These are phyloP conservation scores for Amorpha juglandis DNA, from an alignment of 2,888 invertebrate species.

Conservation along the genomic window DNA sequence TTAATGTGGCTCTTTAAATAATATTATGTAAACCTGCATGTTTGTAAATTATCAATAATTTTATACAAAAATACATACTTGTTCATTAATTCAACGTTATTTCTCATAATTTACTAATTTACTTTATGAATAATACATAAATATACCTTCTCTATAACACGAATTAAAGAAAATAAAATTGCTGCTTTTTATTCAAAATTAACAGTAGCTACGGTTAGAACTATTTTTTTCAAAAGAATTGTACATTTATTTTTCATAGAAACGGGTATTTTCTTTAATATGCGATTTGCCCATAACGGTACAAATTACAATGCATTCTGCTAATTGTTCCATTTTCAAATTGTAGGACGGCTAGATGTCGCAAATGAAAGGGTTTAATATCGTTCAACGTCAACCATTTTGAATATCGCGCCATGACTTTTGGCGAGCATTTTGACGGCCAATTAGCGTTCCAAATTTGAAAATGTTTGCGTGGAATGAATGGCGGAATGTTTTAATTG, in stretches of 20 bases:
- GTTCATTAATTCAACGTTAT: no score
- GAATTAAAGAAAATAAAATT: not conserved
- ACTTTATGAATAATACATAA: no score
- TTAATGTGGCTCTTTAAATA: no score
- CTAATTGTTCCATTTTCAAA: constrained; percentile 51
- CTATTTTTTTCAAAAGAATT: not conserved
- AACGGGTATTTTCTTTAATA: not conserved
- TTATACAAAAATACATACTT: no score
- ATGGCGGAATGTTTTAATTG: constrained; percentile 44
- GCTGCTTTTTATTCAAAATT: not conserved
- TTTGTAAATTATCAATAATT: no score
- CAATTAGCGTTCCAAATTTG: constrained; percentile 58
- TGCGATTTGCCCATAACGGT: constrained; percentile 19
- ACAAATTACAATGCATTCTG: constrained; percentile 48
- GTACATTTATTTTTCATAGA: not conserved
- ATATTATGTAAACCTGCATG: no score
- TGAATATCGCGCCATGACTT: constrained; percentile 63
- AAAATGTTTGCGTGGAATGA: constrained; percentile 46
- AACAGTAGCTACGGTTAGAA: not conserved
- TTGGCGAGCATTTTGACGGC: constrained; percentile 59
- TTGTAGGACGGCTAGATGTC: constrained; percentile 52
- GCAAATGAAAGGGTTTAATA: constrained; percentile 60
- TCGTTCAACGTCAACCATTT: constrained; percentile 57
- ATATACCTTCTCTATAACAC: no score
- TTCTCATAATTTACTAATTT: no score